Evolutionary conservation across 2,888 invertebrate genomes (phyloP).

Genomic region (Polymixis flavicincta): DNA sequence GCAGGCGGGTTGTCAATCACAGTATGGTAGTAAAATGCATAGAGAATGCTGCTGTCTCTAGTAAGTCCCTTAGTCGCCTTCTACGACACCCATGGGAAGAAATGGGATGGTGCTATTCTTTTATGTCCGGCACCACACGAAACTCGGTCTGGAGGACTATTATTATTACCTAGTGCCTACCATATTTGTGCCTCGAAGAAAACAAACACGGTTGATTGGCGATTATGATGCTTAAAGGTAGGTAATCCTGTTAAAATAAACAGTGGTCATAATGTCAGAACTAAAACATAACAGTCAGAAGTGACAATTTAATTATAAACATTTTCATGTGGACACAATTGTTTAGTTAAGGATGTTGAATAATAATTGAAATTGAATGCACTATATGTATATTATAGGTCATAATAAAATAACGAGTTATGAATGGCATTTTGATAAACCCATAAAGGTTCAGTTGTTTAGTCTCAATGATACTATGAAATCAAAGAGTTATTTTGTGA

Average conservation of each 20-base stretch:
- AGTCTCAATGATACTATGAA: background rate
- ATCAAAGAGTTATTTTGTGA: background rate
- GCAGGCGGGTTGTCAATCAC: no score
- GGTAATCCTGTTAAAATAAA: constrained; percentile 27
- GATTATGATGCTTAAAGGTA: background rate
- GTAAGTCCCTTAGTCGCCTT: no score
- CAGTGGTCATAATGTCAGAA: constrained; percentile 1
- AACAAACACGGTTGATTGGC: background rate
- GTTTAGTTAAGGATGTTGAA: background rate
- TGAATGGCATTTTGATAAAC: background rate
- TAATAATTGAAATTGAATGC: constrained; percentile 6
- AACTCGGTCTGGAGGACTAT: no score
- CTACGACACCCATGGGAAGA: no score
- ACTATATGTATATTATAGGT: background rate
- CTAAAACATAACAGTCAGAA: background rate
- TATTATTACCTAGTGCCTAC: background rate
- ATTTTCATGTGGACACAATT: background rate
- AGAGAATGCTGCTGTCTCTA: no score
- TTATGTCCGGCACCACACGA: no score
- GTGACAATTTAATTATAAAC: background rate
- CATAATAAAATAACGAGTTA: background rate
- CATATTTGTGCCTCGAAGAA: constrained; percentile 10
- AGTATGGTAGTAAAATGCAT: no score
- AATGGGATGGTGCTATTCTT: no score
- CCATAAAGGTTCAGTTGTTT: background rate